Percentiles rank a stretch among this genome's conserved stretches.
These are phyloP conservation scores for Lethocerus indicus DNA, from an alignment of 1,140 invertebrate genomes.

Conservation along the genomic window DNA sequence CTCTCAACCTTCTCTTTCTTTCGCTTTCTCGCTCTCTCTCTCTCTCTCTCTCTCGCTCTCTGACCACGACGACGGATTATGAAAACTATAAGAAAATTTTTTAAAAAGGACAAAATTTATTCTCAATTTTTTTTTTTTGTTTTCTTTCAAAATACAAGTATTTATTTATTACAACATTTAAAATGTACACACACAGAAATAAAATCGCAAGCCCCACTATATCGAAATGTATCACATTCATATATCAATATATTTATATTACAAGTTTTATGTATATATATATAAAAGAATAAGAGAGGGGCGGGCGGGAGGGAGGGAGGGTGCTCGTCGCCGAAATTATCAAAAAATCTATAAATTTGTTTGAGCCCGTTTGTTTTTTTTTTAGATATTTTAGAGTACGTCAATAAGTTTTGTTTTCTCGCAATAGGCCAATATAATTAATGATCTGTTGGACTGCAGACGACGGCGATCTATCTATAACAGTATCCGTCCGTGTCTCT, in stretches of 20 bases:
- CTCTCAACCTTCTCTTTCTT: too few species aligned
- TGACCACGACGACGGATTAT: constrained; percentile 11
- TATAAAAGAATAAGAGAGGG: neutral
- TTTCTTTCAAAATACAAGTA: constrained; percentile 12
- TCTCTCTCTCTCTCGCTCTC: constrained; percentile 13
- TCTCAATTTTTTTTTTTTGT: constrained; percentile 13
- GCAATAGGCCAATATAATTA: constrained; percentile 6
- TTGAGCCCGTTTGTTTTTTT: neutral
- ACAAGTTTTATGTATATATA: constrained; percentile 1
- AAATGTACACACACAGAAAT: constrained; percentile 17
- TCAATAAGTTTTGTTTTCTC: neutral
- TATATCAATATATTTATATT: constrained; percentile 5
- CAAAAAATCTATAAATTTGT: neutral
- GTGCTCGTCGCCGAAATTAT: neutral
- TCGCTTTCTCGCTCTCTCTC: too few species aligned
- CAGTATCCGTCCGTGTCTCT: too few species aligned
- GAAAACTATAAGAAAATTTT: neutral
- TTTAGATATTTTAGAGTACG: too few species aligned
- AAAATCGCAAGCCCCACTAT: constrained; percentile 20
- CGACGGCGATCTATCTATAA: too few species aligned
- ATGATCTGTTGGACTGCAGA: too few species aligned
- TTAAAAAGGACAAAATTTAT: constrained; percentile 2
- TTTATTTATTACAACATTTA: constrained; percentile 11
- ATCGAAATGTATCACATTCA: constrained; percentile 21
- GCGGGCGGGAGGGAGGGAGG: neutral